Evolutionary conservation across 1,140 invertebrate genomes (phyloP), one percentile per base, ranked within the genome.

Genomic region (Berghia stephanieae): DNA sequence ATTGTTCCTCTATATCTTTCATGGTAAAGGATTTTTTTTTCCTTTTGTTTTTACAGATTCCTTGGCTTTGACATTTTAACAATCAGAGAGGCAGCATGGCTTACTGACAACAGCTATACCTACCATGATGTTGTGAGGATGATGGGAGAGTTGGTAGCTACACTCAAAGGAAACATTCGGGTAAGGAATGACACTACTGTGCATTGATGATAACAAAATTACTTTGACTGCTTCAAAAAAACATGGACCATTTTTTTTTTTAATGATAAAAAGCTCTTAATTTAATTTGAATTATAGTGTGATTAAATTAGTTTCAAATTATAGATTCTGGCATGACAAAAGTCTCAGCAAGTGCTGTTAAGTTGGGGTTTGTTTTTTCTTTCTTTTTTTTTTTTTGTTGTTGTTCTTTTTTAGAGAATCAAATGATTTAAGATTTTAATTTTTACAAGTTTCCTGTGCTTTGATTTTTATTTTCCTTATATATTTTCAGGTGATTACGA

Each of bases 111-210:
- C 74, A 89, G 88, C 16, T 89, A 89, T 78, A 87, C 86, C 67
- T 89, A 89, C 79, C 86, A 89, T 76, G 87, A 89, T 80, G 88
- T 89, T 36, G 88, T 89, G 2, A 75, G 84, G 63, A 89, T 89
- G 88, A 89, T 88, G 87, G 88, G 87, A 49, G 87, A 89, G 75
- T 85, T 89, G 31, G 82, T 86, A 24, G 84, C 87, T 6, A 84
- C 86, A 10, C 76, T 89, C 3, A 79, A 80, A 24, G 88, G 88
- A 43, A 83, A 85, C 24, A 82, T 89, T 44, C 75, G 84, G 73
- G 85, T 87, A 77, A 70, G 73, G n/a, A n/a, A n/a, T n/a, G n/a
- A n/a, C n/a, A n/a, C n/a, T n/a, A n/a, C n/a, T n/a, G n/a, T 78
- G 24, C 1, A 31, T 36, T 46, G 18, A 67, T 16, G 36, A 21